Evolutionary conservation across 1,140 invertebrate species (phyloP), one percentile per base, ranked within the genome.

Genomic region (Subanguina moxae): DNA sequence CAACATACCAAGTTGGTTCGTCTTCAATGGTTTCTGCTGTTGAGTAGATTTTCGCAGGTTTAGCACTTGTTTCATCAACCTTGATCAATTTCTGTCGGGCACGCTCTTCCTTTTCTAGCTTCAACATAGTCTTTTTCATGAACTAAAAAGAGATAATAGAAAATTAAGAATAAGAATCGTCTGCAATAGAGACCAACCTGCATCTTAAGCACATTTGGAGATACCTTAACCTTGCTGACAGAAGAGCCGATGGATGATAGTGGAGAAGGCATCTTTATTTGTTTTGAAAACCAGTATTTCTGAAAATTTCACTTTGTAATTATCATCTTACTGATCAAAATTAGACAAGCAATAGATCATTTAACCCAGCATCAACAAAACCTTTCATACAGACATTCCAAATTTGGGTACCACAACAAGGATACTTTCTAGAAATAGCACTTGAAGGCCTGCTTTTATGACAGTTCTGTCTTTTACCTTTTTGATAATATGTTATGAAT

Each of bases 101-200:
- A 3, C 25, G 43, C 17, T 66, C 67, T 32, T 42, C 28, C 62
- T 67, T 21, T 38, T 68, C 67, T 25, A 68, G 27, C 23, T 43
- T 45, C 8, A 70, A n/a, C n/a, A 25, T 23, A 11, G 71, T 68
- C 45, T 19, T n/a, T 17, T 57, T 46, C 71, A 72, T 72, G 38
- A 72, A 72, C 63, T 75, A 68, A 70, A 68, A 48, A 0, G 11
- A 62, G 59, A 5, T 1, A n/a, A 48, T 52, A 1, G 15, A 46
- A 25, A 45, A 17, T 28, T 56, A n/a, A 70, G 46, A 1, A n/a
- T 65, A 1, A 25, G 19, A 27, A 21, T 45, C n/a, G n/a, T n/a
- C n/a, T 38, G 32, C 32, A 38, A 5, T 5, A 38, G 11, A 38
- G 7, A 67, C 13, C 1, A 8, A 68, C 67, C 61, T 68, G 61